Conservation (phyloP, 2,797 vertebrate genomes). For the Takifugu ocellatus region DNA sequence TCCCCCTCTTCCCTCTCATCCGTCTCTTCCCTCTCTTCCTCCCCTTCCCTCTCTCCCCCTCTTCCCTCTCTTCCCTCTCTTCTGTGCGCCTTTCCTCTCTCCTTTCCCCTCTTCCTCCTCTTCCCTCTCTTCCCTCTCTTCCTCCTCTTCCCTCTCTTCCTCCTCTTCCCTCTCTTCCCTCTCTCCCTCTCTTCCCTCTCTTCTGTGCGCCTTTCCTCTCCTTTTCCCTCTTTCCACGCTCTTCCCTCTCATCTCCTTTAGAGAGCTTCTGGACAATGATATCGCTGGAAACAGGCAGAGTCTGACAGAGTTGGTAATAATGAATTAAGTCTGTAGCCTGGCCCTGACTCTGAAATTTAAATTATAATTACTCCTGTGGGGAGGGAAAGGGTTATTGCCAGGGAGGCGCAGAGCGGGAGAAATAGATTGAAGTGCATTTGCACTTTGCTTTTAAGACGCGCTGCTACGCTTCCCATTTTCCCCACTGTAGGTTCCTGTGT, state of each 20-base stretch:
- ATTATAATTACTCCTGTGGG: conserved; percentile 84
- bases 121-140: no score
- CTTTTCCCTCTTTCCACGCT: conserved; percentile 50
- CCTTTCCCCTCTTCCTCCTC: conserved; percentile 10
- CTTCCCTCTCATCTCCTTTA: conserved; percentile 73
- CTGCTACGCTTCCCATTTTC: conserved; percentile 66
- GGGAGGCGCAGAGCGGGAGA: conserved; percentile 58
- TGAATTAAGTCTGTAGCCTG: conserved; percentile 80
- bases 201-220: conserved; percentile 11
- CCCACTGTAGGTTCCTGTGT: conserved; percentile 55
- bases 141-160: conserved; percentile 24
- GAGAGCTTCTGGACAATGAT: conserved; percentile 77
- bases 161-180: conserved; percentile 67
- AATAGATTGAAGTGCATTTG: conserved; percentile 80
- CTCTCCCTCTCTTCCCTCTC: conserved; percentile 4
- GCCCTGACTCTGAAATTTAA: conserved; percentile 82
- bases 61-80: conserved; percentile 8
- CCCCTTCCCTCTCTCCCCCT: conserved; percentile 53
- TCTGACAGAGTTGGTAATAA: conserved; percentile 75
- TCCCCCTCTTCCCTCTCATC: no score
- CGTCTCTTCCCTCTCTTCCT: conserved; percentile 49
- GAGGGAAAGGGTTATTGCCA: conserved; percentile 77
- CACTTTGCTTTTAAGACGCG: conserved; percentile 73
- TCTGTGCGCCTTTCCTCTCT: conserved; percentile 10
- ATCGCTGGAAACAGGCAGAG: conserved; percentile 75